Percentiles rank a stretch among this genome's conserved stretches.
phyloP scores from a whole-genome alignment of 1,140 invertebrate species.

The Drosophila quadrilineata region DNA sequence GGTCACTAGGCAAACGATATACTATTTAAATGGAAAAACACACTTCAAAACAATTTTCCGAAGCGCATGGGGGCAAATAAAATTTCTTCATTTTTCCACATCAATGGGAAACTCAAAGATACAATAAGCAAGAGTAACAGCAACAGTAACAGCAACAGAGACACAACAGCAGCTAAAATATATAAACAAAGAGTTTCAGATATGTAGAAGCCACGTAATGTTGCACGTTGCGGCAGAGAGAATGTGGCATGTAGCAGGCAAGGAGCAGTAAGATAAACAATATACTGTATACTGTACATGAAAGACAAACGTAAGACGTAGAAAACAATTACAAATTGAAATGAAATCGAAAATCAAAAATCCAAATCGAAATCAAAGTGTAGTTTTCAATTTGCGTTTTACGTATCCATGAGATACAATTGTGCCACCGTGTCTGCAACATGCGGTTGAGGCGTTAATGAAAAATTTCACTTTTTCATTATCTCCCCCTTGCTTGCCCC shows the following conservation, averaged over 20 bases:
- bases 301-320: conserved; percentile 54
- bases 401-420: conserved; percentile 45
- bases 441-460: conserved; percentile 59
- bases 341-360: conserved; percentile 64
- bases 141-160: conserved; percentile 10
- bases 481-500: no score
- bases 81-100: conserved; percentile 55
- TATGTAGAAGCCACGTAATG: no score
- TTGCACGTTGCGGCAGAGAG: no score
- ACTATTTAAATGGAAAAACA: conserved; percentile 65
- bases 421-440: conserved; percentile 60
- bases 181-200: conserved; percentile 52
- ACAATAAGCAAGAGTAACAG: not conserved
- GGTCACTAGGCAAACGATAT: conserved; percentile 50
- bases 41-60: conserved; percentile 52
- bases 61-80: conserved; percentile 25
- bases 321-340: conserved; percentile 72
- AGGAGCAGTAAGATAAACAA: conserved; percentile 51
- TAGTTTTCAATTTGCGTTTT: conserved; percentile 29
- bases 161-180: conserved; percentile 21
- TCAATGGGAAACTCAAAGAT: conserved; percentile 40
- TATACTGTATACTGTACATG: no score
- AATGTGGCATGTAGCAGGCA: not conserved
- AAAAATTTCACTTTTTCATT: conserved; percentile 76
- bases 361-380: conserved; percentile 48